phyloP scores from a whole-genome alignment of 2,888 invertebrate genomes.

The Microctonus hyperodae region DNA sequence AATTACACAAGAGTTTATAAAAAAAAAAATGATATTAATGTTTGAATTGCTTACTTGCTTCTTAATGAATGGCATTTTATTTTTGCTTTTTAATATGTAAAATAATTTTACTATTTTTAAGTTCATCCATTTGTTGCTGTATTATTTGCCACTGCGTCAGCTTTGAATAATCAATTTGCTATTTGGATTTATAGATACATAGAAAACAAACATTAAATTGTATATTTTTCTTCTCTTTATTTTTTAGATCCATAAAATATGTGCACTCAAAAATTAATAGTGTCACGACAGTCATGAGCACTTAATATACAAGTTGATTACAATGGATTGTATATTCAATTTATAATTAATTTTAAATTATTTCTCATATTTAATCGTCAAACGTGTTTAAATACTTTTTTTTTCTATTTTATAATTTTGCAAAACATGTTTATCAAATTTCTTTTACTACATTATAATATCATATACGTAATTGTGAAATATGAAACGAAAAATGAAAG shows the following conservation, averaged over 20 bases:
- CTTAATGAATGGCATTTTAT: slow-evolving; percentile 20
- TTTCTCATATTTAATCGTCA: slow-evolving; percentile 35
- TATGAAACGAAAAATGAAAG: no score
- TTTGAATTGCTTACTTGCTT: slow-evolving; percentile 31
- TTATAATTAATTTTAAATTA: neutral
- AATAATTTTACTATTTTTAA: no score
- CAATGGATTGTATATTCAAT: neutral
- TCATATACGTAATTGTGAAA: no score
- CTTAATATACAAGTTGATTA: neutral
- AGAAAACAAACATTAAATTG: neutral
- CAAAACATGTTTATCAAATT: no score
- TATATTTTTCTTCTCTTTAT: slow-evolving; percentile 8
- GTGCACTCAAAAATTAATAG: neutral
- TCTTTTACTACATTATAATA: no score
- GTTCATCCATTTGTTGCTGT: no score
- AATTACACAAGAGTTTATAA: slow-evolving; percentile 45
- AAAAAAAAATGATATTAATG: slow-evolving; percentile 34
- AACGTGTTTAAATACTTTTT: neutral
- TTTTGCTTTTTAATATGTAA: no score
- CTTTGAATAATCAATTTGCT: neutral
- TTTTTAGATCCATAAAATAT: slow-evolving; percentile 38
- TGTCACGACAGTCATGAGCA: neutral
- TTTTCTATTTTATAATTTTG: no score
- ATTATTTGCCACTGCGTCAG: slow-evolving; percentile 25
- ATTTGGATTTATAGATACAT: neutral